Base-by-base conservation (phyloP, 2,888 invertebrate genomes). In the Lepidocyrtoides sp. region DNA sequence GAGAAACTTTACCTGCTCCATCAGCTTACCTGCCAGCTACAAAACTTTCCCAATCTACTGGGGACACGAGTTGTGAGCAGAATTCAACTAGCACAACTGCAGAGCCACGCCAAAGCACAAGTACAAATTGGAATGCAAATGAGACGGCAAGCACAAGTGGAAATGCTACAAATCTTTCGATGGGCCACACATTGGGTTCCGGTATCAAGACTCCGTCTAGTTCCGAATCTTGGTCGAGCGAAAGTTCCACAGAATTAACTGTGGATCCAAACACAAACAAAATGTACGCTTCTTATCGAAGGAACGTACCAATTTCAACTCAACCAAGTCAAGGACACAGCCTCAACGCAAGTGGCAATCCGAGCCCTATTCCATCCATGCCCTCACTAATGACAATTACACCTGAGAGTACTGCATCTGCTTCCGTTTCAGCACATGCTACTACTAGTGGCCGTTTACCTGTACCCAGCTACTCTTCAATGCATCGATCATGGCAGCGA, bases 221-320 rank as follows among this genome's bases (percentile, higher is more conserved):
- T 83, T 94, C 94, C 1, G 94, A 94, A 89, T 94, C 94, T 4
- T 94, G 94, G 93, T 93, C 94, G 36, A 94, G 94, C 91, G 93
- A 91, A 48, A 93, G 93, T 75, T 94, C 94, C 8, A 93, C 93
- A 5, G 94, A 94, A 84, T 63, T 94, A 7, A 92, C 94, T 17
- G 93, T 94, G 4, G 94, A 94, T 72, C 92, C 94, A 14, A 92
- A 85, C 57, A 94, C 93, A 17, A 93, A 94, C 54, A 94, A 94
- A 92, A 77, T 93, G 84, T 94, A 93, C 63, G 89, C 93, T 5
- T 88, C 92, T 0, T 93, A 92, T 84, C 48, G 87, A 41, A 86
- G 93, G 41, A 77, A 81, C 57, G 41, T 88, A 14, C 60, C 92
- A 14, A 36, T 51, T 23, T 51, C 91, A 1, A 72, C 66, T 4